Evolutionary conservation across 37 sponge, comb jelly and placozoan genomes (phyloP), one percentile per base, ranked within the genome.

Genomic region (Chondrosia reniformis): DNA sequence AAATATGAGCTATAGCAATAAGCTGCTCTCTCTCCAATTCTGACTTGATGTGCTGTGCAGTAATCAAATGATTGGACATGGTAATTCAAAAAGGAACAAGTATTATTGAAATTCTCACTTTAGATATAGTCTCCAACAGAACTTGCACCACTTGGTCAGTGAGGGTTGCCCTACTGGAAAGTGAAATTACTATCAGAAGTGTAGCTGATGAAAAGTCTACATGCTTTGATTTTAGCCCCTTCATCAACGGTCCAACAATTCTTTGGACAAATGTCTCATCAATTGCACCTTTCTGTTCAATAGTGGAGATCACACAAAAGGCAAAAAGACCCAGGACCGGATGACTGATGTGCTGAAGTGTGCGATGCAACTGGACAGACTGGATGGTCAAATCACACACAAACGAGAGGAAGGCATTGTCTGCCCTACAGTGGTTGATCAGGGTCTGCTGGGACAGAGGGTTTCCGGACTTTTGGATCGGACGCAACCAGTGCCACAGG

Each of bases 401-500:
- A 36, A 93, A 96, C 22, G 39, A 38, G 33, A 96, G 80, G 46
- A 88, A 89, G 1, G 91, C 52, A 3, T 58, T 88, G 21, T 69
- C 81, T 3, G 91, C 73, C 4, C 86, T 13, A 36, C 94, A 93
- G 77, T 90, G 97, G 61, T 85, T 87, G 19, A 83, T 61, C 17
- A 96, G 71, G 0, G 93, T 75, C 54, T 81, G 83, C 24, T 76
- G 75, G 12, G 97, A 79, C 15, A 95, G 87, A 0, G 96, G 93
- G 22, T 82, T 77, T 41, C 82, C 90, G 2, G 82, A 62, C 32
- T 84, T 84, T 73, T 89, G 89, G 28, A 78, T 24, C 9, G 90
- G 85, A 4, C 77, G 40, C 9, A 96, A 80, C 97, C 97, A 96
- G 69, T 89, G 84, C 97, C 97, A 96, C 0, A n/a, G 71, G 15